phyloP scores from a whole-genome alignment of 1,140 invertebrate species.

The Contarinia nasturtii region DNA sequence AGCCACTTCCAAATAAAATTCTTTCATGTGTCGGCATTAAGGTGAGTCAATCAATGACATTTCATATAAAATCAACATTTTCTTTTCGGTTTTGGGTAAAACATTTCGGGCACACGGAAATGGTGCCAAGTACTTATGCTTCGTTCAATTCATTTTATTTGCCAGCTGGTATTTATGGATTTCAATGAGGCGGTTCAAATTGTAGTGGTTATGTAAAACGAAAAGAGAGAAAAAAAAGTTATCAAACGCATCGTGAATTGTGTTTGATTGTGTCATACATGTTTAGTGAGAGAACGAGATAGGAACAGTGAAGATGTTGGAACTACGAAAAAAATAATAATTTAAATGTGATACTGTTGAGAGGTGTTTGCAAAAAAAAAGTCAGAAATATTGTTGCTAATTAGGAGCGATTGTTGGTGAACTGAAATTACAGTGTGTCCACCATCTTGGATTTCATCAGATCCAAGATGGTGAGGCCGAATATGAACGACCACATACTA shows the following conservation, averaged over 20 bases:
- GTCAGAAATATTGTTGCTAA: no score
- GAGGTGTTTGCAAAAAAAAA: neutral
- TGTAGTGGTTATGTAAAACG: no score
- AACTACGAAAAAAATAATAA: neutral
- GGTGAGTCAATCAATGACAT: conserved; percentile 12
- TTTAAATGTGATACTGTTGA: neutral
- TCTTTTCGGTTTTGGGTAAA: neutral
- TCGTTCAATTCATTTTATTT: no score
- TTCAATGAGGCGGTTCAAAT: no score
- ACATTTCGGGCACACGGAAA: neutral
- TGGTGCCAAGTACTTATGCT: neutral
- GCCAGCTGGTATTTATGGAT: no score
- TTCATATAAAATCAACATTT: neutral
- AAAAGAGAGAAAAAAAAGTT: no score
- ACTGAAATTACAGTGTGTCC: neutral
- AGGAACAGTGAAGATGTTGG: neutral
- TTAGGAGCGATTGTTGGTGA: neutral
- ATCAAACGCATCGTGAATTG: neutral
- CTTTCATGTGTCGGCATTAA: conserved; percentile 22
- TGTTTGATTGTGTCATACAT: neutral
- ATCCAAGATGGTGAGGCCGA: neutral
- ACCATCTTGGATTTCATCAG: conserved; percentile 2
- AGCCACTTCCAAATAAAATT: conserved; percentile 21
- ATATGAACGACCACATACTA: neutral
- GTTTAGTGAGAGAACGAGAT: neutral